phyloP scores from a whole-genome alignment of 2,888 invertebrate genomes.

The Bombyx huttoni region DNA sequence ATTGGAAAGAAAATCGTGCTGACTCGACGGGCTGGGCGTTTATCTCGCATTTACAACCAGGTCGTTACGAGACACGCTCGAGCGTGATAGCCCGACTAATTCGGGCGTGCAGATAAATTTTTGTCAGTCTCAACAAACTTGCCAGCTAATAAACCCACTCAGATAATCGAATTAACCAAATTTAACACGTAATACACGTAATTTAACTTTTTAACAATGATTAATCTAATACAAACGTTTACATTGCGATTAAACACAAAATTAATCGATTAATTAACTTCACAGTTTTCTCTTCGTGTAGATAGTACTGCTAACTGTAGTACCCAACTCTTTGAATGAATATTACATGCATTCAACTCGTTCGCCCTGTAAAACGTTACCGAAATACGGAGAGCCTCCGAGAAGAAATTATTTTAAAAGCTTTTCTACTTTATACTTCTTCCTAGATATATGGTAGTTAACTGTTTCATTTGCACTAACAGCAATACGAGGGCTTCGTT shows the following conservation, averaged over 20 bases:
- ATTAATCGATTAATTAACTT: neutral
- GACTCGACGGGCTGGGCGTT: constrained; percentile 19
- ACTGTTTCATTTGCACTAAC: constrained; percentile 1
- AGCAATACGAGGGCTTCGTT: neutral
- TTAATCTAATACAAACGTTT: too few relatives aligned
- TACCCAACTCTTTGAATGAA: constrained; percentile 10
- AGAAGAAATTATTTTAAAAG: constrained; percentile 14
- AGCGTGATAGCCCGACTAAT: constrained; percentile 1
- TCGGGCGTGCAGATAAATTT: constrained; percentile 1
- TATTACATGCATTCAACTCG: constrained; percentile 24
- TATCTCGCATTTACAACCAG: constrained; percentile 20
- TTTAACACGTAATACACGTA: too few relatives aligned
- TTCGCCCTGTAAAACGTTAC: constrained; percentile 14
- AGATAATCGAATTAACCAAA: neutral
- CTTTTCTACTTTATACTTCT: constrained; percentile 7
- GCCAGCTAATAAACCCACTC: neutral
- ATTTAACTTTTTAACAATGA: too few relatives aligned
- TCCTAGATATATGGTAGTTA: constrained; percentile 2
- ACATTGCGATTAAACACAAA: too few relatives aligned
- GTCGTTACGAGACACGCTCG: constrained; percentile 18
- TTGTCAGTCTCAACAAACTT: neutral
- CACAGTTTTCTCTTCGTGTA: neutral
- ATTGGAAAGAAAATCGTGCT: constrained; percentile 48
- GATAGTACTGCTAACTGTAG: constrained; percentile 12
- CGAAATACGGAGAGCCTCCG: constrained; percentile 7